phyloP scores from a whole-genome alignment of 2,888 invertebrate species.

The Drosophila mimetica region DNA sequence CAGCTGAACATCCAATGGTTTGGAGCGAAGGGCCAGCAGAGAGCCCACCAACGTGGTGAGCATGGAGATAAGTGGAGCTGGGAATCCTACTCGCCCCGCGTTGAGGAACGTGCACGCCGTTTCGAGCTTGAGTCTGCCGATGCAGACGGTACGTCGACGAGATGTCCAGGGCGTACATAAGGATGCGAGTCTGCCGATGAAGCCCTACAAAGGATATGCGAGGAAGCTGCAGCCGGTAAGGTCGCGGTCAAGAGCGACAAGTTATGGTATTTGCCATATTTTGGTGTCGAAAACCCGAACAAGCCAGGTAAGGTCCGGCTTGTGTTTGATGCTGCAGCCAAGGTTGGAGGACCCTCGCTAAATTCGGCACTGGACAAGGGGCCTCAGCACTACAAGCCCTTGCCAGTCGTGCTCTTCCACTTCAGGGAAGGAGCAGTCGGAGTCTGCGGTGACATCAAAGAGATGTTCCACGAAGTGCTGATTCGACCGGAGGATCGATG shows the following conservation, averaged over 20 bases:
- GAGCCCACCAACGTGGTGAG: constrained; percentile 1
- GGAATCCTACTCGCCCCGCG: too few species aligned
- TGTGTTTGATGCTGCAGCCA: neutral
- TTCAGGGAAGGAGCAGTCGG: neutral
- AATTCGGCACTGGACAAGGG: neutral
- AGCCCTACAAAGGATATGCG: neutral
- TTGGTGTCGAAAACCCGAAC: neutral
- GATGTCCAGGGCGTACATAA: too few species aligned
- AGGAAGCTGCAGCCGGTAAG: neutral
- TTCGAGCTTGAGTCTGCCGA: too few species aligned
- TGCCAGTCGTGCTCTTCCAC: neutral
- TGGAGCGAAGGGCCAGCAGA: neutral
- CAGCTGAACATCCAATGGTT: too few species aligned
- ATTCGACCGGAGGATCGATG: neutral
- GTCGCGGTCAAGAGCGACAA: neutral
- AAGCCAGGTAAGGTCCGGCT: neutral
- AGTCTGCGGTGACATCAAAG: neutral
- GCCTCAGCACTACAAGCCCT: neutral
- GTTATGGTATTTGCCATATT: neutral
- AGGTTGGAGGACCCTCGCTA: neutral
- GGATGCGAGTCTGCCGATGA: too few species aligned
- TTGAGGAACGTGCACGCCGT: too few species aligned
- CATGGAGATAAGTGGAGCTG: neutral
- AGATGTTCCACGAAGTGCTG: too few species aligned
- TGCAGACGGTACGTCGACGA: too few species aligned